Percentiles rank a stretch among this genome's conserved stretches.
Evolutionary conservation across 2,888 invertebrate genomes (phyloP).

Genomic region (Gortyna flavago): DNA sequence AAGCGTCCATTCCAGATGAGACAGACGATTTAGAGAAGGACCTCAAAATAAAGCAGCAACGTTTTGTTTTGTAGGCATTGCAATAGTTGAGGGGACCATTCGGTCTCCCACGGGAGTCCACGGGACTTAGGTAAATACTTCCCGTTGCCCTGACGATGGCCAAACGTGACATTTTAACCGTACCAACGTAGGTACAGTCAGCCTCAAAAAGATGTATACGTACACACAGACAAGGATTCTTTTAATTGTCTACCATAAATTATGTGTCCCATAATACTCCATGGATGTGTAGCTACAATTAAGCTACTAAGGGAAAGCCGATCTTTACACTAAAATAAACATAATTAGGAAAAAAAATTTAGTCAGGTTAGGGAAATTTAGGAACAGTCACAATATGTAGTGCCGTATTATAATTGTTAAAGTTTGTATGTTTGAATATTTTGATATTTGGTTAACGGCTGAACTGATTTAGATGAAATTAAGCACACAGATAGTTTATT

Average conservation of each 20-base stretch:
- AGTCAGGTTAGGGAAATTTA: too few relatives aligned
- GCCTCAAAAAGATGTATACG: neutral
- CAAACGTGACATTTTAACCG: neutral
- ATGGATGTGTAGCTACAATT: neutral
- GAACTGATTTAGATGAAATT: neutral
- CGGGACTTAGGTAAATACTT: neutral
- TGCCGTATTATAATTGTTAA: neutral
- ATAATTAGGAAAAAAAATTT: too few relatives aligned
- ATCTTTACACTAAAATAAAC: too few relatives aligned
- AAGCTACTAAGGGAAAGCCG: neutral
- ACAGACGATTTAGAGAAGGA: neutral
- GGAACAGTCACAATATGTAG: too few relatives aligned
- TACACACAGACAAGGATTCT: neutral
- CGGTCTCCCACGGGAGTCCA: conserved; percentile 5
- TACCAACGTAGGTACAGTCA: neutral
- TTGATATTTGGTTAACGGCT: neutral
- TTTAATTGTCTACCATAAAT: neutral
- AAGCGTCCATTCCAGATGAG: neutral
- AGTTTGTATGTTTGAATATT: neutral
- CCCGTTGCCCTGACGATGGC: neutral
- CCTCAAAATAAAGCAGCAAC: too few relatives aligned
- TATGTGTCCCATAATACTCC: neutral
- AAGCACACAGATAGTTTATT: neutral
- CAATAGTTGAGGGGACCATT: neutral
- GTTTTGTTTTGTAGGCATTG: neutral